These are phyloP conservation scores for Diorhabda carinulata DNA, from an alignment of 1,140 invertebrate genomes.

Conservation along the genomic window DNA sequence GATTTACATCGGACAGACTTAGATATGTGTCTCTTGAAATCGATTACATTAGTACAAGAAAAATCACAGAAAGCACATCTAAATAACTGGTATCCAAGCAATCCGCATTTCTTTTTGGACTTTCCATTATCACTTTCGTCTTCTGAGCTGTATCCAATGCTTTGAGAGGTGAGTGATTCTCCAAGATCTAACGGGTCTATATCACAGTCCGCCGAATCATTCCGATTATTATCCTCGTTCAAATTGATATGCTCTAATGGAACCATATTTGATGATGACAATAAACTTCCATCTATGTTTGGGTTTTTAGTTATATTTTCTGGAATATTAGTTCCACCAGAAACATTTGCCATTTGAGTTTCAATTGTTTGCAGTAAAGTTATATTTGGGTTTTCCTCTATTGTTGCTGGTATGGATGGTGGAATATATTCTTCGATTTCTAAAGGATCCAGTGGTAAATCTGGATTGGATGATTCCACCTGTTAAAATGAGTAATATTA, in stretches of 20 bases:
- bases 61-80: slow-evolving; percentile 49
- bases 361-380: too few species aligned
- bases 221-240: slow-evolving; percentile 3
- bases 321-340: background rate
- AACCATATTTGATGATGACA: background rate
- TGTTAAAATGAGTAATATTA: too few species aligned
- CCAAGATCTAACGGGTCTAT: slow-evolving; percentile 21
- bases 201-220: slow-evolving; percentile 4
- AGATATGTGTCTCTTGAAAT: slow-evolving; percentile 51
- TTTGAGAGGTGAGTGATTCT: slow-evolving; percentile 1
- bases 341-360: too few species aligned
- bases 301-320: background rate
- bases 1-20: slow-evolving; percentile 41
- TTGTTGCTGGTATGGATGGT: too few species aligned
- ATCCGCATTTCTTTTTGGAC: slow-evolving; percentile 9
- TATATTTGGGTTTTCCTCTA: too few species aligned
- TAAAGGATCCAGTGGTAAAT: too few species aligned
- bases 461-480: too few species aligned
- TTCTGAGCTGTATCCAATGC: slow-evolving; percentile 12
- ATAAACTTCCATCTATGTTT: background rate
- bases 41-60: slow-evolving; percentile 32
- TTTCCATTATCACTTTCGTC: slow-evolving; percentile 19
- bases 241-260: slow-evolving; percentile 11
- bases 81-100: slow-evolving; percentile 30
- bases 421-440: too few species aligned